phyloP scores from a whole-genome alignment of 2,797 vertebrate species.

The Neosalanx taihuensis region DNA sequence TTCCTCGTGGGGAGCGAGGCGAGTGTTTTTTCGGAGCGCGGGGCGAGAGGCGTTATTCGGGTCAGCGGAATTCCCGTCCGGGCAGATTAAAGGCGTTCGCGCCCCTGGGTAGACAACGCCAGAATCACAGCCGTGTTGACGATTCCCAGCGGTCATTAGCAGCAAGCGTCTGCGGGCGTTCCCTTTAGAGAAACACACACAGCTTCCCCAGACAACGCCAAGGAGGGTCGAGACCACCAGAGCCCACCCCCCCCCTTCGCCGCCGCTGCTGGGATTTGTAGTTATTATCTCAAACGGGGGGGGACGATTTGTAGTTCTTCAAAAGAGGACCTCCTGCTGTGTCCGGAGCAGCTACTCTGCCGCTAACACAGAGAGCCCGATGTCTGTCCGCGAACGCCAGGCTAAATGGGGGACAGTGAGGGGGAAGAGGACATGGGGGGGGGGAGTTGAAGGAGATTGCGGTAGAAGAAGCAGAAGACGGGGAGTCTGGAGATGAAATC shows the following conservation, averaged over 20 bases:
- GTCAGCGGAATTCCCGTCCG: conserved; percentile 45
- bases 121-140: conserved; percentile 59
- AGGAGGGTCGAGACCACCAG: conserved; percentile 20
- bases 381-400: too few species aligned
- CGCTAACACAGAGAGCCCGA: too few species aligned
- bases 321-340: conserved; percentile 34
- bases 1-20: not conserved
- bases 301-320: too few species aligned
- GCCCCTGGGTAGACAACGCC: conserved; percentile 62
- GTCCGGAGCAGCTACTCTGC: conserved; percentile 10
- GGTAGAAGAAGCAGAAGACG: conserved; percentile 60
- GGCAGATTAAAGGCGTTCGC: conserved; percentile 57
- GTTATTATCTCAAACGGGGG: not conserved
- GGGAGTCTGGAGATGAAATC: conserved; percentile 64
- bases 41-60: conserved; percentile 34
- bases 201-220: conserved; percentile 39
- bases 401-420: not conserved
- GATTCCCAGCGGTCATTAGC: conserved; percentile 70
- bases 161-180: conserved; percentile 65
- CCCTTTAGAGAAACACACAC: conserved; percentile 58
- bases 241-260: conserved; percentile 4
- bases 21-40: conserved; percentile 20
- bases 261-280: conserved; percentile 13
- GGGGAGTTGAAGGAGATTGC: conserved; percentile 42
- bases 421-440: too few species aligned